Conservation (phyloP, 2,113 vertebrate genomes). For the Cisticola juncidis region DNA sequence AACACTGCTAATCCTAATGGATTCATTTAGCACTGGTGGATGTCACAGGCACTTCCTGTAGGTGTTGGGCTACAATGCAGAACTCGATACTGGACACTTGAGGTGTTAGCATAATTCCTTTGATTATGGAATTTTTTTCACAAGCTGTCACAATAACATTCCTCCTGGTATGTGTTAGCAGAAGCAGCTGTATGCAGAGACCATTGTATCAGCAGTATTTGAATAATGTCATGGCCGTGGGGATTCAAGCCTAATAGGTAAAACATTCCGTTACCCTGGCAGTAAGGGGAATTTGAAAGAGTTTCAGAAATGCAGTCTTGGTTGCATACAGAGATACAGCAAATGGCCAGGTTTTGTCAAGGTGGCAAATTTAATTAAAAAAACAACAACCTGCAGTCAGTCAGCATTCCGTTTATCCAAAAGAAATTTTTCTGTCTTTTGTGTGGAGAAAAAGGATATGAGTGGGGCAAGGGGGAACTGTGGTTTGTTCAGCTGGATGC, state of each 20-base stretch:
- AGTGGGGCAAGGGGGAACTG: background rate
- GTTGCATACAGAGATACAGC: background rate
- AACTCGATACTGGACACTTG: background rate
- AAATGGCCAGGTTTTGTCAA: constrained; percentile 7
- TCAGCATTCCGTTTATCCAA: background rate
- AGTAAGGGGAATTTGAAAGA: background rate
- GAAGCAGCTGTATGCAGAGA: background rate
- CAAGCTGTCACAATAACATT: constrained; percentile 17
- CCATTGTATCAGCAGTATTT: background rate
- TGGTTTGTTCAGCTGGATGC: constrained; percentile 51
- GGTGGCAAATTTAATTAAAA: background rate
- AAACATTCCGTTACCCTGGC: background rate
- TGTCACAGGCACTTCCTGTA: constrained; percentile 8
- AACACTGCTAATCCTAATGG: constrained; percentile 12
- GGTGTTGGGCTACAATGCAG: background rate
- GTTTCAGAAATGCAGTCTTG: background rate
- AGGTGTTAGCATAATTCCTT: constrained; percentile 30
- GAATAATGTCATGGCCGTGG: background rate
- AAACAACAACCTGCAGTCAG: background rate
- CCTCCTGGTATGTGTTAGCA: background rate
- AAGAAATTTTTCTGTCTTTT: background rate
- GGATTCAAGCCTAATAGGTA: background rate
- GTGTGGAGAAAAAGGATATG: background rate
- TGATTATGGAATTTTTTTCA: constrained; percentile 16
- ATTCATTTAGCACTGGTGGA: constrained; percentile 21